Evolutionary conservation across 2,797 vertebrate genomes (phyloP), one percentile per base, ranked within the genome.

Genomic region (Chaunax sp.): DNA sequence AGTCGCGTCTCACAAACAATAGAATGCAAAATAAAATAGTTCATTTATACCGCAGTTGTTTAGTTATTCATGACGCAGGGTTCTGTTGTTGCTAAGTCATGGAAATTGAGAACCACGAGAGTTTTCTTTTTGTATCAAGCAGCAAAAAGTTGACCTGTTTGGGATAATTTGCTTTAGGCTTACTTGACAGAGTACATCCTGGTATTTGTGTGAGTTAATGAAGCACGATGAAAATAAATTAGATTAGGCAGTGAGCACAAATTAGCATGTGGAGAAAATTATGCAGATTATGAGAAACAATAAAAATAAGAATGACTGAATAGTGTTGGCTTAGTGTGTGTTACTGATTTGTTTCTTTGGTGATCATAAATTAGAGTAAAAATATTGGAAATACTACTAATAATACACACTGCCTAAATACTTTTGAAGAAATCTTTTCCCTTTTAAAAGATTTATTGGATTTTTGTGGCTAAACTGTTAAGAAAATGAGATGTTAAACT

Each of bases 401-500:
- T 57, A 37, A 59, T 20, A 46, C n/a, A n/a, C n/a, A n/a, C n/a
- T n/a, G 30, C 1, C 68, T 30, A 20, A 57, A 59, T 33, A 19
- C 9, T 63, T 18, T 52, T 2, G 16, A 25, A 58, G n/a, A 18
- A 40, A 35, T 57, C 65, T 55, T 57, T 63, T n/a, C 40, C 20
- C 33, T 4, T 16, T 52, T 10, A 13, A n/a, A 18, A 49, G 18
- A 0, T 16, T 60, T 10, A 66, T 45, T 62, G 62, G 13, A 3
- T 13, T 63, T 58, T 72, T 26, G 65, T 72, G 69, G 68, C 54
- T 38, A 23, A 38, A 38, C 6, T 20, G 25, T 60, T 14, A 1
- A 33, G 25, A 41, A 62, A 78, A 71, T 62, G 0, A 63, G 6
- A 58, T 6, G n/a, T 64, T 75, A 61, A 33, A 28, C 52, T 51